Evolutionary conservation across 2,113 vertebrate species (phyloP), one percentile per base, ranked within the genome.

Genomic region (Anser cygnoides): DNA sequence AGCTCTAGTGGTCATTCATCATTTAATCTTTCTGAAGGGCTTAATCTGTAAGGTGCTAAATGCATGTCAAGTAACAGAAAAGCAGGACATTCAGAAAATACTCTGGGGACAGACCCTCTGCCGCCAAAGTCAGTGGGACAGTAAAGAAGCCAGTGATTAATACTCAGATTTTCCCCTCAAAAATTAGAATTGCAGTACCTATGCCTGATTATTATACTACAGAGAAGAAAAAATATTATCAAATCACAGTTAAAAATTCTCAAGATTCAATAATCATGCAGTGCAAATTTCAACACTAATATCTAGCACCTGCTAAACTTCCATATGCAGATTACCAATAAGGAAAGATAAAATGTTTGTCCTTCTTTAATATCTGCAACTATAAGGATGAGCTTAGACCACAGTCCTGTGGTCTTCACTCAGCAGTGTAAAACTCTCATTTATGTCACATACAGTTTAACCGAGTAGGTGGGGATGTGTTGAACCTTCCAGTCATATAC

Each of bases 371-470:
- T 21, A 89, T 23, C 59, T 33, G 61, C 33, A 58, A 67, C 57
- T 92, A 15, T 80, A 80, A 94, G 84, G 55, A 39, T 66, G 35
- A 96, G 12, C 79, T 90, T 59, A 91, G 37, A 90, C 25, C 76
- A 70, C 15, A 95, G 63, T 43, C 73, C 92, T 63, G 71, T 84
- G 68, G 57, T 29, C n/a, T 41, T 75, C 62, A 57, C 25, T 46
- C 25, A 92, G 46, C 63, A 62, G 13, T n/a, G n/a, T 19, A 13
- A 7, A 89, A 50, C 16, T 67, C 55, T 26, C 23, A 50, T 22
- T 84, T 39, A 55, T 1, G 4, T 84, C 39, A 89, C 81, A 78
- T 9, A 33, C 17, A 54, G 35, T 74, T 89, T 80, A 89, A 19
- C 43, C 68, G 33, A 72, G 49, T 3, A 72, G 33, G 28, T 31